These are phyloP conservation scores for Aspidiotus destructor DNA, from an alignment of 2,888 invertebrate genomes.

Conservation along the genomic window DNA sequence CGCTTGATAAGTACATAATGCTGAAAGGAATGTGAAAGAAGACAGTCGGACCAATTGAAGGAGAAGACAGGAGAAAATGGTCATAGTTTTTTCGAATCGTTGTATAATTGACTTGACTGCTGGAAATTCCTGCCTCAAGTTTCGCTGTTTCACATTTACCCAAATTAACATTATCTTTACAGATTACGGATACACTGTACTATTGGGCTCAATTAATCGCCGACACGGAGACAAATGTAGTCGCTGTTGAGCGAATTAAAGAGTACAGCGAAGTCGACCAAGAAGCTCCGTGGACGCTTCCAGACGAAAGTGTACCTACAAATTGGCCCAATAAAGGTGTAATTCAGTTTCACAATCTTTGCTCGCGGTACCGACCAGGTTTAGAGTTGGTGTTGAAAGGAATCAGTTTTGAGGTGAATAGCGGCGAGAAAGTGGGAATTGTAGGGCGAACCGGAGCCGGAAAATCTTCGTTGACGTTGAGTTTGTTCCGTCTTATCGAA, in stretches of 20 bases:
- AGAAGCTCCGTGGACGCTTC: constrained; percentile 38
- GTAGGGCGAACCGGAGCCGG: constrained; percentile 86
- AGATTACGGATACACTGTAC: constrained; percentile 91
- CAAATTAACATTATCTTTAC: background rate
- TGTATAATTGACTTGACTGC: too few species aligned
- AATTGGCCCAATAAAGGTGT: constrained; percentile 74
- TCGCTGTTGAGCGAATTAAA: constrained; percentile 92
- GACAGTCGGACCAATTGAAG: too few species aligned
- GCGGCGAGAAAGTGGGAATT: constrained; percentile 68
- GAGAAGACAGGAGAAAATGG: too few species aligned
- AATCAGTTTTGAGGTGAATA: constrained; percentile 63
- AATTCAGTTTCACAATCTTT: constrained; percentile 68
- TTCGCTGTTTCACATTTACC: too few species aligned
- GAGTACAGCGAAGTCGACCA: constrained; percentile 83
- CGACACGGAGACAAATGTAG: constrained; percentile 94
- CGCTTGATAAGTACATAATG: too few species aligned
- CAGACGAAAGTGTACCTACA: constrained; percentile 39
- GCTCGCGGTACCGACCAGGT: constrained; percentile 77
- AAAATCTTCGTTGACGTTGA: constrained; percentile 79
- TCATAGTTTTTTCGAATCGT: too few species aligned
- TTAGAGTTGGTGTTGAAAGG: constrained; percentile 75
- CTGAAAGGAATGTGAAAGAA: too few species aligned
- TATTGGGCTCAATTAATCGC: constrained; percentile 94
- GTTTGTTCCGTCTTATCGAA: constrained; percentile 83
- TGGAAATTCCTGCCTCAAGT: too few species aligned